A percentile compares a stretch with the other conserved stretches of the same genome.
Evolutionary conservation across 2,797 vertebrate species (phyloP).

Genomic region (Zalophus californianus): DNA sequence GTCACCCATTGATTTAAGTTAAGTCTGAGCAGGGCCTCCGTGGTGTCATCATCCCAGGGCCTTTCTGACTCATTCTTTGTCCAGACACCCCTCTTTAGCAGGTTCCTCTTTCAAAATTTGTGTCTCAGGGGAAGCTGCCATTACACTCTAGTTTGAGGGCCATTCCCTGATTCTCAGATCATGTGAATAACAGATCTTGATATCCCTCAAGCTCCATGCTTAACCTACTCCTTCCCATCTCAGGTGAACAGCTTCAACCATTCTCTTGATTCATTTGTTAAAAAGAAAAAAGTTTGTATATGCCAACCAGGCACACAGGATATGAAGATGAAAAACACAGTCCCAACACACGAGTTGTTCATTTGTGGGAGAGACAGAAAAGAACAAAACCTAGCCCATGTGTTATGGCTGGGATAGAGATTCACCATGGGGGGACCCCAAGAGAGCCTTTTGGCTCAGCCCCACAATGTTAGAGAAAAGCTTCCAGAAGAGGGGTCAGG

Average conservation of each 20-base stretch:
- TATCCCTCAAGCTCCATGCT: neutral
- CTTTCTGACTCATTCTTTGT: slow-evolving; percentile 57
- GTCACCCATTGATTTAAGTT: neutral
- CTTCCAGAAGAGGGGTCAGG: neutral
- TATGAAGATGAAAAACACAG: slow-evolving; percentile 17
- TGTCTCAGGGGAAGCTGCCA: neutral
- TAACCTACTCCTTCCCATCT: neutral
- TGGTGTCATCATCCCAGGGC: neutral
- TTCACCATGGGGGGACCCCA: neutral
- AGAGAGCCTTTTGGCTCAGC: neutral
- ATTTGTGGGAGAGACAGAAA: neutral
- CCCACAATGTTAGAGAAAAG: neutral
- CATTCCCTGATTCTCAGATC: neutral
- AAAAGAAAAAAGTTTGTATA: slow-evolving; percentile 7
- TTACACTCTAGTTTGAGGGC: neutral
- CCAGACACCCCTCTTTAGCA: neutral
- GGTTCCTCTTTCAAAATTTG: slow-evolving; percentile 14
- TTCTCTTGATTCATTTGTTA: slow-evolving; percentile 39
- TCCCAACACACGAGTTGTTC: neutral
- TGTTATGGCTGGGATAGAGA: neutral
- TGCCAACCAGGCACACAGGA: neutral
- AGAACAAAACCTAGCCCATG: neutral
- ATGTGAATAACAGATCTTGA: slow-evolving; percentile 1
- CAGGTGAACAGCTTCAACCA: neutral
- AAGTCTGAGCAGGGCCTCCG: neutral